Base-by-base conservation (phyloP, 2,888 invertebrate genomes). In the Troides oblongomaculatus region DNA sequence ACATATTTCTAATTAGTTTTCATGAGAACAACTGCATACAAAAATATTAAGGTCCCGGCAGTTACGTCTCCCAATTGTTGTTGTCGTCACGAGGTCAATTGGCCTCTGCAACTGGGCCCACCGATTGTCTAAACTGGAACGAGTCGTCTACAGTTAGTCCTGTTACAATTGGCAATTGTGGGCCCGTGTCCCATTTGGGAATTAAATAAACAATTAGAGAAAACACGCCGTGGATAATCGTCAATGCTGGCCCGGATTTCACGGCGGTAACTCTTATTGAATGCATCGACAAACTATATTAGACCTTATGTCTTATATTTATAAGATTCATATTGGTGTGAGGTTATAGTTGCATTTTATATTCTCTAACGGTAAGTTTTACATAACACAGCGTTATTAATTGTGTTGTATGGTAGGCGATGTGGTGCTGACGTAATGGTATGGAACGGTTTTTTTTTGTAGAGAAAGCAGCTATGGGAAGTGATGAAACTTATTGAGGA, bases 151-250 rank as follows among this genome's bases (percentile, higher is more conserved):
- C 23, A 53, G 17, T 18, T 25, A 18, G 67, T 69, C 64, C 60
- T 61, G 69, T 69, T 69, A 69, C 64, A 43, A 56, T 68, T 64
- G 62, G 25, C 64, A 23, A 64, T 69, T 56, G 68, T 53, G 21
- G 8, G 39, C 46, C 58, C 25, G 30, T 25, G 61, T 39, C 53
- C 65, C 58, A 65, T 69, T 62, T 65, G 61, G 43, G 56, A 69
- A 69, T 69, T 65, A 69, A 65, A 64, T 46, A 65, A 65, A 69
- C 69, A 69, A 65, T 69, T 69, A 65, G 69, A 60, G 69, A 65
- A 62, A 69, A 69, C 68, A 62, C 61, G 17, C 43, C 65, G 61
- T 57, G 65, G 57, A 65, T 62, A 69, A 69, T 69, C 61, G 25
- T 61, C 69, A 69, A 69, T 69, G 65, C 56, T 50, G 53, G 56